These are phyloP conservation scores for Erebia epiphron DNA, from an alignment of 2,888 invertebrate species.

Conservation along the genomic window DNA sequence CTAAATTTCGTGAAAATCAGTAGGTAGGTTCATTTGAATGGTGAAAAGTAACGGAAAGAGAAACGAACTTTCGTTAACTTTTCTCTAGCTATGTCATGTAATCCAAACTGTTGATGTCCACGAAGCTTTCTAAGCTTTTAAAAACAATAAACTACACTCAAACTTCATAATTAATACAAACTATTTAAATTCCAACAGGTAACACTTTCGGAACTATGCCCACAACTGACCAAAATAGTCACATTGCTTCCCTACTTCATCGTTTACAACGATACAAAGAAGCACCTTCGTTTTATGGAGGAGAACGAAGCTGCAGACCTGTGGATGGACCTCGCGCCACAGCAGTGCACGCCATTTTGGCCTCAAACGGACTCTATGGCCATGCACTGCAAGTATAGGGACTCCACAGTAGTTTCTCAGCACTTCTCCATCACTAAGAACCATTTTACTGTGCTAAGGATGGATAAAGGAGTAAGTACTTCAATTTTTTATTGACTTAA, in stretches of 20 bases:
- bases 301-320: constrained; percentile 92
- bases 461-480: constrained; percentile 91
- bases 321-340: constrained; percentile 89
- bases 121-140: too few relatives aligned
- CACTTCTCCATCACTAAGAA: constrained; percentile 88
- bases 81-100: too few relatives aligned
- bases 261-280: constrained; percentile 87
- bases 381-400: constrained; percentile 90
- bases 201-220: constrained; percentile 87
- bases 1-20: too few relatives aligned
- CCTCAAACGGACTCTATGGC: constrained; percentile 91
- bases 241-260: constrained; percentile 91
- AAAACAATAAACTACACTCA: too few relatives aligned
- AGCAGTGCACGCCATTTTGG: constrained; percentile 90
- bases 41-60: too few relatives aligned
- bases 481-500: background rate
- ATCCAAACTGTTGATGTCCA: too few relatives aligned
- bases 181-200: constrained; percentile 81
- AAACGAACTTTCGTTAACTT: too few relatives aligned
- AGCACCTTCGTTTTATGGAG: constrained; percentile 88
- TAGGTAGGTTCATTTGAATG: too few relatives aligned
- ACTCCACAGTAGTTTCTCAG: constrained; percentile 89
- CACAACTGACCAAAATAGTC: constrained; percentile 90
- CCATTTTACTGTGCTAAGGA: constrained; percentile 89
- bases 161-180: constrained; percentile 81